Evolutionary conservation across 2,113 vertebrate species (phyloP), one percentile per base, ranked within the genome.

Genomic region (Rhea pennata): DNA sequence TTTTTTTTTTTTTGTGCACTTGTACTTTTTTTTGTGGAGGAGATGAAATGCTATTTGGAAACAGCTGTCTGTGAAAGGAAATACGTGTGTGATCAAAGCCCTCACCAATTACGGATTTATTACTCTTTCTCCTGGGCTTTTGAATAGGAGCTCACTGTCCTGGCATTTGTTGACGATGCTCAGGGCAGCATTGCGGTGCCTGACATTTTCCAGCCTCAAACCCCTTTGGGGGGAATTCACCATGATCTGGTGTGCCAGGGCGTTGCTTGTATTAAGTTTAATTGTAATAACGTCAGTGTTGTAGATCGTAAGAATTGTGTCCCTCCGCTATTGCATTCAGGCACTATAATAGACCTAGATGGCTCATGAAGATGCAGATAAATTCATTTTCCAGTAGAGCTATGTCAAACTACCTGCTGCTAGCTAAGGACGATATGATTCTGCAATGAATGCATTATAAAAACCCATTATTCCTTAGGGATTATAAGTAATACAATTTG

Each of bases 21-120:
- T 73, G 50, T 66, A 76, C 95, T 78, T 54, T 70, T 76, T 89
- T 94, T 53, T 84, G 84, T 90, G 86, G 69, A 75, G 94, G 92
- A 98, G 96, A 98, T 94, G 97, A 97, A 95, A 76, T 84, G 80
- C 95, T 97, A 69, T 98, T 98, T 97, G 91, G 87, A 83, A 95
- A 78, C 88, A 91, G 79, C 96, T 93, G 93, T 84, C 96, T 95
- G 84, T 95, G 95, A 93, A 95, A 94, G 88, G 91, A 97, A 97
- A 98, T 96, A 83, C 77, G 89, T 93, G 72, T 96, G 92, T 98
- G 97, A 98, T 98, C 97, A 98, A 98, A 98, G 97, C 75, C 90
- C 86, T 96, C 66, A 54, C 92, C 97, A 97, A 97, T 98, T 97
- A 97, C 59, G 69, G 84, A 93, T 69, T 96, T 97, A 96, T 98